Conservation (phyloP, 2,888 invertebrate genomes). For the Limenitis camilla region DNA sequence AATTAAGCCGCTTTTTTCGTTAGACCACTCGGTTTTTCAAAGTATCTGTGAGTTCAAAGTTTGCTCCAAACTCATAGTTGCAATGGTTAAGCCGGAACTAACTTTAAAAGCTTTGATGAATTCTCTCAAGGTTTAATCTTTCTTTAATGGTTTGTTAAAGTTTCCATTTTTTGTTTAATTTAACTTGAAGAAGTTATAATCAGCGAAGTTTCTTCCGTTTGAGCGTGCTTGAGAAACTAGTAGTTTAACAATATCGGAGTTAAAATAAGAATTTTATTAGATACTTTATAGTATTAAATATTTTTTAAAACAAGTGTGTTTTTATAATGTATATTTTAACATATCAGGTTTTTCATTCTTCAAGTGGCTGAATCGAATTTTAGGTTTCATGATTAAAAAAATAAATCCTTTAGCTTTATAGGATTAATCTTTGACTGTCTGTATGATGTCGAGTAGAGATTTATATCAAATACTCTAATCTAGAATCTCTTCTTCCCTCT, state of each 20-base stretch:
- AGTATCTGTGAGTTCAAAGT: slow-evolving; percentile 26
- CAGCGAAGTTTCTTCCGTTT: slow-evolving; percentile 18
- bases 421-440: too few relatives aligned
- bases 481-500: too few relatives aligned
- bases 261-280: neutral
- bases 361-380: too few relatives aligned
- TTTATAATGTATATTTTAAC: too few relatives aligned
- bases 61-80: slow-evolving; percentile 39
- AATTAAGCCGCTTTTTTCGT: slow-evolving; percentile 31
- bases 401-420: too few relatives aligned
- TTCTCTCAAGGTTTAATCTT: slow-evolving; percentile 36
- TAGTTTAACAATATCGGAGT: slow-evolving; percentile 5
- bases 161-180: slow-evolving; percentile 24
- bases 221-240: slow-evolving; percentile 1
- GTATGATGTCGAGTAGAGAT: too few relatives aligned
- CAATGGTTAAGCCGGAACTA: slow-evolving; percentile 40
- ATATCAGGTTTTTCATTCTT: too few relatives aligned
- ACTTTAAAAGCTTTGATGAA: slow-evolving; percentile 45
- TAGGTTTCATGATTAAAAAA: too few relatives aligned
- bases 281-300: neutral
- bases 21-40: slow-evolving; percentile 22
- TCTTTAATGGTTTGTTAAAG: slow-evolving; percentile 32
- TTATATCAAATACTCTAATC: too few relatives aligned
- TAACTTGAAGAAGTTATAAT: slow-evolving; percentile 26
- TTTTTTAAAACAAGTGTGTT: too few relatives aligned